A percentile compares a stretch with the other conserved stretches of the same genome.
Evolutionary conservation across 2,113 vertebrate genomes (phyloP).

Genomic region (Muntiacus muntjak): DNA sequence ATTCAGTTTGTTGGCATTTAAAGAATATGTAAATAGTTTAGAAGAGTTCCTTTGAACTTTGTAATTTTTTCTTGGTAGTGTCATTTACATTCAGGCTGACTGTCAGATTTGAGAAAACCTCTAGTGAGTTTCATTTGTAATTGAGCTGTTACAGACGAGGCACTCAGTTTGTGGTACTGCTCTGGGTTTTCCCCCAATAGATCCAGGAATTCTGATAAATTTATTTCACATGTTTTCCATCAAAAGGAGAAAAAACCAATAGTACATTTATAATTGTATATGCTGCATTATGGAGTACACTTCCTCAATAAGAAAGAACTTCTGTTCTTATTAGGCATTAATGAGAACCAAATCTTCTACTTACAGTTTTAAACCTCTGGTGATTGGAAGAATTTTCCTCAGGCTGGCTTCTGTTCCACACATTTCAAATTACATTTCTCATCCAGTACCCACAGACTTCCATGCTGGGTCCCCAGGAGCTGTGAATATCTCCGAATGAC

Average conservation of each 20-base stretch:
- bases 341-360: constrained; percentile 67
- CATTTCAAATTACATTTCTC: constrained; percentile 46
- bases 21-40: constrained; percentile 6
- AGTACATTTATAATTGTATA: constrained; percentile 59
- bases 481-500: neutral
- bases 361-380: constrained; percentile 54
- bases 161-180: constrained; percentile 28
- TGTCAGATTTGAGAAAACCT: constrained; percentile 51
- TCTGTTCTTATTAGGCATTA: constrained; percentile 70
- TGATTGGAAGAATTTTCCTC: constrained; percentile 59
- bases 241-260: constrained; percentile 44
- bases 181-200: constrained; percentile 25
- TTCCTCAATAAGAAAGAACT: constrained; percentile 65
- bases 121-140: constrained; percentile 51
- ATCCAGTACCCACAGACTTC: neutral
- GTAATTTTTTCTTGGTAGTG: constrained; percentile 54
- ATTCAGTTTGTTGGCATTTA: constrained; percentile 38
- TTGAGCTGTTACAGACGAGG: constrained; percentile 51
- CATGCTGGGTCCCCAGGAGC: neutral
- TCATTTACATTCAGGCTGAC: constrained; percentile 37
- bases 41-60: constrained; percentile 33
- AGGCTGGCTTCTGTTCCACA: constrained; percentile 56
- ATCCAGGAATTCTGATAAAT: constrained; percentile 63
- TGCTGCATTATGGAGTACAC: constrained; percentile 43
- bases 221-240: constrained; percentile 67